Evolutionary conservation across 1,140 invertebrate genomes (phyloP), one percentile per base, ranked within the genome.

Genomic region (Pseudoatta argentina): DNA sequence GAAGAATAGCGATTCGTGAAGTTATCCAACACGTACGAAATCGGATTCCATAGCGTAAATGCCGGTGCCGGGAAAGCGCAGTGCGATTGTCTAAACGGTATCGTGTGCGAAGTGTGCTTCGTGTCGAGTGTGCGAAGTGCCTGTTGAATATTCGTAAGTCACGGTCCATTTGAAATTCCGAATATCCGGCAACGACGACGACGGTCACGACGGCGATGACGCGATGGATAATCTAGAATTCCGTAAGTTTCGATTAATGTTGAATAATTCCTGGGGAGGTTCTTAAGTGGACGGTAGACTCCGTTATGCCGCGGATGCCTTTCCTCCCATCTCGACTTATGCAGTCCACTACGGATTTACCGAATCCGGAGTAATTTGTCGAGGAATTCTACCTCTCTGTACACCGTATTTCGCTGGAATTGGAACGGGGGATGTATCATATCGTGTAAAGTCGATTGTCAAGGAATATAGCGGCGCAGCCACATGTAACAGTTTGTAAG

Each of bases 141-240:
- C 61, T 87, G 67, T 73, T 79, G 79, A 89, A 89, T 89, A 88
- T 85, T 87, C 81, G 81, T 67, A 72, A 79, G 72, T 85, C 78
- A 83, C 71, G 86, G 67, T 86, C 67, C 81, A 87, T 89, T 89
- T 85, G 88, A 85, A 73, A 87, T 89, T 87, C 85, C 77, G 63
- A 87, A 89, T 87, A 85, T 78, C 77, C 66, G 44, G n/a, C 69
- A 57, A 79, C 66, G 71, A 63, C 64, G 81, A 30, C 34, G 55
- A 51, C 69, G 21, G 27, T 12, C 61, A 48, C 21, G 27, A 57
- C 67, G 63, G 55, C 64, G 69, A 34, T 34, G 78, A 57, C 18
- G 69, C 79, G 69, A 44, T 30, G 69, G 55, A 83, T 85, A 69
- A 78, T 87, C 69, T 39, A 75, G 67, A 63, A 87, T 82, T 87